Percentiles rank a stretch among this genome's conserved stretches.
These are phyloP conservation scores for Seira ritae DNA, from an alignment of 2,888 invertebrate genomes.

Conservation along the genomic window DNA sequence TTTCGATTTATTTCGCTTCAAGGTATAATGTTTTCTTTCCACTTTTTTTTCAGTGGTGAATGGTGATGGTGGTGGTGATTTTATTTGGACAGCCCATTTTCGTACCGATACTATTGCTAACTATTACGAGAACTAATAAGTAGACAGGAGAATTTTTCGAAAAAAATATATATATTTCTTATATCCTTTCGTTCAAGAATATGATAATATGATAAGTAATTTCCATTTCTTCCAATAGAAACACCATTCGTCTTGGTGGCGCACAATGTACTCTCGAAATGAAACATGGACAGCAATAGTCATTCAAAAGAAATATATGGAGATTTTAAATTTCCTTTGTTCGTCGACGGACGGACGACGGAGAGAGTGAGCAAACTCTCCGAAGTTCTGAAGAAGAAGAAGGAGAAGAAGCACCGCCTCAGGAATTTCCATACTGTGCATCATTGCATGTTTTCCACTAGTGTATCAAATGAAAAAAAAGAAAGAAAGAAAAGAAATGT, in stretches of 20 bases:
- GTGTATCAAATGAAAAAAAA: background rate
- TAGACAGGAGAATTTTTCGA: background rate
- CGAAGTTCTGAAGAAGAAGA: constrained; percentile 23
- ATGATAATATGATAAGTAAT: background rate
- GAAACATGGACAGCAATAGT: background rate
- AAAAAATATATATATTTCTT: too few relatives aligned
- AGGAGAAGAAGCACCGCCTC: constrained; percentile 58
- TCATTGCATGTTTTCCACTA: constrained; percentile 6
- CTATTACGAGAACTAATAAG: constrained; percentile 36
- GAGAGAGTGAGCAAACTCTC: constrained; percentile 6
- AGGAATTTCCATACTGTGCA: constrained; percentile 60
- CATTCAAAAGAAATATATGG: constrained; percentile 5
- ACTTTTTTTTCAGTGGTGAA: constrained; percentile 31
- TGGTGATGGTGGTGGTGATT: constrained; percentile 47
- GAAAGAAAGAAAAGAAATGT: background rate
- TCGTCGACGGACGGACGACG: background rate
- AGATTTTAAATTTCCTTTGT: background rate
- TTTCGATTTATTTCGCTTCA: constrained; percentile 62
- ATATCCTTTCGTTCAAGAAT: background rate
- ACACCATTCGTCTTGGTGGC: background rate
- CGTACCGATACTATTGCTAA: constrained; percentile 42
- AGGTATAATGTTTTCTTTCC: constrained; percentile 58
- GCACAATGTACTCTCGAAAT: background rate
- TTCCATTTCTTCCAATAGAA: constrained; percentile 1
- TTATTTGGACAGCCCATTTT: constrained; percentile 64